These are phyloP conservation scores for Platalea minor DNA, from an alignment of 2,797 vertebrate species.

Conservation along the genomic window DNA sequence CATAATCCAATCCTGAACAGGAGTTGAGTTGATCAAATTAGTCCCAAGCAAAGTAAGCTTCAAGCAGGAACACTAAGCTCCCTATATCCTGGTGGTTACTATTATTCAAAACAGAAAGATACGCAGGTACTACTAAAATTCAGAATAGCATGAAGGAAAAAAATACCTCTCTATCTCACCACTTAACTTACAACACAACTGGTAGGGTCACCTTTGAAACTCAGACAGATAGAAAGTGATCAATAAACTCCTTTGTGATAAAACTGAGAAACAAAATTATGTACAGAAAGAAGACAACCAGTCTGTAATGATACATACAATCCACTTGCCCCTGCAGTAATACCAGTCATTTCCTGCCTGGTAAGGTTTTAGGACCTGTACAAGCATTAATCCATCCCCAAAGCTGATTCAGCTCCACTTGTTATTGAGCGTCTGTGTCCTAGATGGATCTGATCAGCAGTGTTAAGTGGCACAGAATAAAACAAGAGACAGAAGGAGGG, in stretches of 20 bases:
- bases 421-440: neutral
- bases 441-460: neutral
- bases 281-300: neutral
- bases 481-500: neutral
- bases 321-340: neutral
- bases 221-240: neutral
- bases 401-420: neutral
- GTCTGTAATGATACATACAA: neutral
- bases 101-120: neutral
- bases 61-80: neutral
- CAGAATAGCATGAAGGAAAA: neutral
- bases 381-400: neutral
- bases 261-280: neutral
- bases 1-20: neutral
- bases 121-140: neutral
- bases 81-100: neutral
- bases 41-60: neutral
- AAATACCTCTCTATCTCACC: fast-evolving
- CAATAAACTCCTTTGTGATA: neutral
- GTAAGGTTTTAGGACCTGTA: neutral
- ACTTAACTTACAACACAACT: neutral
- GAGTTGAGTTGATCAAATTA: neutral
- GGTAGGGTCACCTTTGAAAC: neutral
- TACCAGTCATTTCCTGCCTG: neutral
- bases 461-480: neutral